These are phyloP conservation scores for Selene dorsalis DNA, from an alignment of 2,797 vertebrate species.

Conservation along the genomic window DNA sequence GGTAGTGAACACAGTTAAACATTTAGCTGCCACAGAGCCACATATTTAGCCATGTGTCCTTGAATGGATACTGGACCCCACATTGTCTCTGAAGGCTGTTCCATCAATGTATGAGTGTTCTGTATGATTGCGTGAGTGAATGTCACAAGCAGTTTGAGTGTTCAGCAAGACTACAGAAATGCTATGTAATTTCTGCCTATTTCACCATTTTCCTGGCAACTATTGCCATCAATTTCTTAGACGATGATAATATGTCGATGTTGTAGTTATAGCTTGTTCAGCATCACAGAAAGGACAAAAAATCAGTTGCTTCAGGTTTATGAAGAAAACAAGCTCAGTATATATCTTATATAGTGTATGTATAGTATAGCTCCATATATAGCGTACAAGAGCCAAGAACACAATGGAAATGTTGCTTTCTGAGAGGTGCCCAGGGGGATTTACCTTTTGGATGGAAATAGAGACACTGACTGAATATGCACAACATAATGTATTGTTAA, in stretches of 20 bases:
- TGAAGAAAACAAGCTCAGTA: not conserved
- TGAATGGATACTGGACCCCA: too few species aligned
- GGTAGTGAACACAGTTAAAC: not conserved
- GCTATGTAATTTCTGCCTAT: too few species aligned
- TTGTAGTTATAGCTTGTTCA: not conserved
- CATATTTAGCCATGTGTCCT: not conserved
- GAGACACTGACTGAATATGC: not conserved
- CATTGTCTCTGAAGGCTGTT: too few species aligned
- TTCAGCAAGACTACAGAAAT: too few species aligned
- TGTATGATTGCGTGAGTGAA: too few species aligned
- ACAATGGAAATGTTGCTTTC: not conserved
- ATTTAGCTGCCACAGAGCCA: not conserved
- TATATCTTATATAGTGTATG: too few species aligned
- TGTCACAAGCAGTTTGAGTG: too few species aligned
- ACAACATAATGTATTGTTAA: not conserved
- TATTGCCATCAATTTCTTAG: not conserved
- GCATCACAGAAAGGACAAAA: not conserved
- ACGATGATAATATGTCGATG: not conserved
- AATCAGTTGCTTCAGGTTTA: not conserved
- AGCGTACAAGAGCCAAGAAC: not conserved
- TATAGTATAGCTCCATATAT: too few species aligned
- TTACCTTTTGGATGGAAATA: not conserved
- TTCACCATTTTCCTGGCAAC: not conserved
- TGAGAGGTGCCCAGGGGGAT: not conserved
- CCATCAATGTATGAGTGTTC: too few species aligned